Base-by-base conservation (phyloP, 2,888 invertebrate species). In the Crossocerus cetratus region DNA sequence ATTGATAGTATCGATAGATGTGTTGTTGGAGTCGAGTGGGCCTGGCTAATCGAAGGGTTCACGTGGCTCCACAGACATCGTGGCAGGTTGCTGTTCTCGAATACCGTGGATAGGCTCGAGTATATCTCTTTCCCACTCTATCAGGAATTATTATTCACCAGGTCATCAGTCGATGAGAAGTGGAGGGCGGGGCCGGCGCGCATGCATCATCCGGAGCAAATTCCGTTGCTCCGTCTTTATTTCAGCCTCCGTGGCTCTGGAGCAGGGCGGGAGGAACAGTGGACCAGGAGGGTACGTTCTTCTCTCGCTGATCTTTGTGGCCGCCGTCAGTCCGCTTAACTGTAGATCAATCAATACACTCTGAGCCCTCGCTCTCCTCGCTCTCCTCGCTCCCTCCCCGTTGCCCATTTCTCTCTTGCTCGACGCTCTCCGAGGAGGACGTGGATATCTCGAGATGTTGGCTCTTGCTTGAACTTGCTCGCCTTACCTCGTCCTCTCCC, bases 281-380 rank as follows among this genome's bases (percentile, higher is more conserved):
- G 54, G 18, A 53, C 66, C 59, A 58, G 54, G 49, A 62, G 32
- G 65, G 61, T 22, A 53, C 59, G 65, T 56, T 49, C 49, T 61
- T 23, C 58, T 74, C 55, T 55, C 66, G 74, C 73, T 76, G 72
- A 72, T 79, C 80, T 82, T 83, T 82, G 76, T 78, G 81, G 81
- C 80, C 76, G 82, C 84, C 85, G 86, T 84, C 86, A 83, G 83
- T 84, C 82, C 81, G 83, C 82, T 86, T 82, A 86, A 84, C 87
- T 82, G 86, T 86, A 88, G 88, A 88, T 88, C 88, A 88, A 88
- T 88, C 88, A 88, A 88, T 88, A 87, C 80, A 80, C 77, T 61
- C 76, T 77, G 80, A 82, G 84, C 80, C 82, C 80, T 79, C 74
- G 72, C 69, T 55, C 68, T 59, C 61, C 57, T 32, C 62, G n/a